Evolutionary conservation across 1,140 invertebrate species (phyloP).

Genomic region (Drosophila tropicalis): DNA sequence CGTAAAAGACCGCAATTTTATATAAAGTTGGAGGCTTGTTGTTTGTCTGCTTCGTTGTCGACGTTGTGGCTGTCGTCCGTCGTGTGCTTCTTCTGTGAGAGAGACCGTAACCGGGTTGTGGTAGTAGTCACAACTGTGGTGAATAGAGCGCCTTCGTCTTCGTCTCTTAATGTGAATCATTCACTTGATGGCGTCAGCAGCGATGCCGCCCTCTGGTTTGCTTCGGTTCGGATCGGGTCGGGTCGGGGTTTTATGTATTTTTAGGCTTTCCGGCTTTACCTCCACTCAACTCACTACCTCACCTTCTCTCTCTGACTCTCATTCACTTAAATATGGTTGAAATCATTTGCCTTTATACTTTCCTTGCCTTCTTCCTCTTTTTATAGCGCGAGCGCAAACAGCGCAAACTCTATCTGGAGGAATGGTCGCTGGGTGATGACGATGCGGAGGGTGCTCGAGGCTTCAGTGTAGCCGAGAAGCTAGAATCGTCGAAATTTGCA

Average conservation of each 20-base stretch:
- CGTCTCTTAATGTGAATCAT: conserved; percentile 51
- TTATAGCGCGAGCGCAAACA: conserved; percentile 93
- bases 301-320: background rate
- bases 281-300: background rate
- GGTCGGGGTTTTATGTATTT: conserved; percentile 51
- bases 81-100: background rate
- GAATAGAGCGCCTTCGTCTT: conserved; percentile 22
- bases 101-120: conserved; percentile 3
- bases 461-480: conserved; percentile 96
- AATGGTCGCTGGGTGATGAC: conserved; percentile 94
- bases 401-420: conserved; percentile 96
- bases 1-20: conserved; percentile 18
- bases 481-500: conserved; percentile 91
- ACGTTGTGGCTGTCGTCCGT: background rate
- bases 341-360: conserved; percentile 15
- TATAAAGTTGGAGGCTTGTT: background rate
- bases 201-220: conserved; percentile 44
- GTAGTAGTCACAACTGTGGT: conserved; percentile 24
- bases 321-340: conserved; percentile 10
- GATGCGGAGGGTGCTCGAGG: conserved; percentile 94
- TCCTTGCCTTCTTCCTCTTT: conserved; percentile 3
- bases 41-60: background rate
- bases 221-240: background rate
- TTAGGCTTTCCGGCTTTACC: conserved; percentile 48
- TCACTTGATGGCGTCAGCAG: conserved; percentile 59